Conservation (phyloP, 2,888 invertebrate species). For the Hetaerina titia region DNA sequence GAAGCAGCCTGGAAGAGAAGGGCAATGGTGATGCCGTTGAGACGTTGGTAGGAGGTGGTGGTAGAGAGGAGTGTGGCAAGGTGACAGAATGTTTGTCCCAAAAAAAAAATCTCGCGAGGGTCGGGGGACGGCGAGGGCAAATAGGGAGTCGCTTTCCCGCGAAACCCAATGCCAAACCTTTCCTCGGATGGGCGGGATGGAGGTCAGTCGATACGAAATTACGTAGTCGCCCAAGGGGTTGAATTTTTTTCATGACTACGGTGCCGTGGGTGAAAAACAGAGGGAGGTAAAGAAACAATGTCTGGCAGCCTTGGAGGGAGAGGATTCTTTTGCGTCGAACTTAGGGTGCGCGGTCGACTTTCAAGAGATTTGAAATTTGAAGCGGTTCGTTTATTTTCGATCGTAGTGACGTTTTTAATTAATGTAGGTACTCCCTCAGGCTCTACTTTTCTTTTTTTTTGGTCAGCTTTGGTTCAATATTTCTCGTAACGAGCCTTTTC, state of each 20-base stretch:
- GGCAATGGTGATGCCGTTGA: background rate
- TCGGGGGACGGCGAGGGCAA: background rate
- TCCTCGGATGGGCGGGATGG: background rate
- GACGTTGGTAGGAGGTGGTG: background rate
- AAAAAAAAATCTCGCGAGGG: background rate
- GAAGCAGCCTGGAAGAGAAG: too few relatives aligned
- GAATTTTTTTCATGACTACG: background rate
- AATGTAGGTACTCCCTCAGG: too few relatives aligned
- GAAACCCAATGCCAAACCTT: background rate
- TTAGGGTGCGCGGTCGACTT: background rate
- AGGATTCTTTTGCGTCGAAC: background rate
- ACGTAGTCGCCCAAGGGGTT: slow-evolving; percentile 10
- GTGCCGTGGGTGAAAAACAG: background rate
- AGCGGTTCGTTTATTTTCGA: too few relatives aligned
- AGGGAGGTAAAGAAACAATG: background rate
- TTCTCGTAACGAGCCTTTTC: too few relatives aligned
- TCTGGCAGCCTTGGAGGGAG: background rate
- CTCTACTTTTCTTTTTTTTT: too few relatives aligned
- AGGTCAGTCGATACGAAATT: slow-evolving; percentile 21
- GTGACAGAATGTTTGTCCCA: background rate
- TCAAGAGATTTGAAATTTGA: too few relatives aligned
- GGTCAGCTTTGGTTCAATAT: too few relatives aligned
- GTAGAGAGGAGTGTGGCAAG: background rate
- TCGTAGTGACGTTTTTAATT: too few relatives aligned
- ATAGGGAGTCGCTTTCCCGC: background rate